Percentiles rank a stretch among this genome's conserved stretches.
These are phyloP conservation scores for Eulimnadia texana DNA, from an alignment of 1,140 invertebrate genomes.

Conservation along the genomic window DNA sequence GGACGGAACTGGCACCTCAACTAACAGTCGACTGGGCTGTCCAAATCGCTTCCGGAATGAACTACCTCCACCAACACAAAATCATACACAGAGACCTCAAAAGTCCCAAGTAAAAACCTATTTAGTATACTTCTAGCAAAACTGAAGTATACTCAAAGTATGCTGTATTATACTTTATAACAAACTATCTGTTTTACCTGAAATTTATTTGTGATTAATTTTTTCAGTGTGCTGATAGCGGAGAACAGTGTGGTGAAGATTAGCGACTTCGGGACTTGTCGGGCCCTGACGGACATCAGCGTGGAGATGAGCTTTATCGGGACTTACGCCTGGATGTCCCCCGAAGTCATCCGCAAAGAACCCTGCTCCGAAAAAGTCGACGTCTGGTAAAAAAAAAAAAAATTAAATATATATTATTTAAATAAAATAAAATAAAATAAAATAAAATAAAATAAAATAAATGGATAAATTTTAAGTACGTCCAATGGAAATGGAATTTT, in stretches of 20 bases:
- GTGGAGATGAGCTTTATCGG: constrained; percentile 95
- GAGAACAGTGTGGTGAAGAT: constrained; percentile 85
- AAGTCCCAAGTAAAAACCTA: constrained; percentile 72
- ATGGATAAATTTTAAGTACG: too few species aligned
- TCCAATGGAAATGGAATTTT: too few species aligned
- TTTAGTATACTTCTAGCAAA: neutral
- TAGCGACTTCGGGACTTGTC: constrained; percentile 92
- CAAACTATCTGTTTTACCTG: neutral
- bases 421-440: neutral
- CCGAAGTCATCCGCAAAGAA: constrained; percentile 93
- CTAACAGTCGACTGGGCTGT: constrained; percentile 82
- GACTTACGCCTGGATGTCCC: constrained; percentile 98
- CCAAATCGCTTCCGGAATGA: constrained; percentile 91
- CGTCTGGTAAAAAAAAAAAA: constrained; percentile 77
- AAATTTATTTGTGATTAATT: constrained; percentile 7
- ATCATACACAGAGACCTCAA: constrained; percentile 96
- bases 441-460: too few species aligned
- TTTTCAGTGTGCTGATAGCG: constrained; percentile 77
- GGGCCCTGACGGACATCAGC: constrained; percentile 88
- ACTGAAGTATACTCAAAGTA: neutral
- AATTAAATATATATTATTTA: constrained; percentile 7
- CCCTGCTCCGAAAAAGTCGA: constrained; percentile 94
- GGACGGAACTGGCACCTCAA: constrained; percentile 60
- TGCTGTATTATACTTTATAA: too few species aligned
- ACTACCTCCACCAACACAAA: constrained; percentile 87